A percentile compares a stretch with the other conserved stretches of the same genome.
Conservation (phyloP, 2,888 invertebrate species). For the Hedya salicella region DNA sequence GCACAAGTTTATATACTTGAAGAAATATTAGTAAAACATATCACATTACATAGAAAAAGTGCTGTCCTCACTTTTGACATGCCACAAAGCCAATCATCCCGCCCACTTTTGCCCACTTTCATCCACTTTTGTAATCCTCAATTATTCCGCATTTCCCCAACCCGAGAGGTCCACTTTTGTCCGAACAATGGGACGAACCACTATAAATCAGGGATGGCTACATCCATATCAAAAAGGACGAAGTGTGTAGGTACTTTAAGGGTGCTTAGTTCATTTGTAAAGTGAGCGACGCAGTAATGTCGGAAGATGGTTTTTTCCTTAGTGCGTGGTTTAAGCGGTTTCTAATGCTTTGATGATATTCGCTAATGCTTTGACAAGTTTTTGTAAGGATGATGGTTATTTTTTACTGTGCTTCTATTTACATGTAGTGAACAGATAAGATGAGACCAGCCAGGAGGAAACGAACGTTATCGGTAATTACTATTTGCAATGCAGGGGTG, state of each 20-base stretch:
- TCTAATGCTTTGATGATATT: slow-evolving; percentile 36
- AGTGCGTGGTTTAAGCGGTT: slow-evolving; percentile 37
- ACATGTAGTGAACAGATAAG: too few relatives aligned
- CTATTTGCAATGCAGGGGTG: too few relatives aligned
- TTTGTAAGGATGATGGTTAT: not conserved
- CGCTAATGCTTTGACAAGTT: slow-evolving; percentile 28
- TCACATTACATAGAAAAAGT: slow-evolving; percentile 17
- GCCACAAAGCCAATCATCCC: slow-evolving; percentile 31
- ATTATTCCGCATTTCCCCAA: slow-evolving; percentile 38
- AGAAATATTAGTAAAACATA: not conserved
- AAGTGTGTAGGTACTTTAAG: not conserved
- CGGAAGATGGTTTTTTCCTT: slow-evolving; percentile 35
- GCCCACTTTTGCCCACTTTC: slow-evolving; percentile 37
- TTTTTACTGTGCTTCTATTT: too few relatives aligned
- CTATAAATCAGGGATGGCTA: slow-evolving; percentile 34
- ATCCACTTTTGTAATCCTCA: slow-evolving; percentile 35
- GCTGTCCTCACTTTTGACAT: slow-evolving; percentile 24
- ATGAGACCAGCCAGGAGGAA: too few relatives aligned
- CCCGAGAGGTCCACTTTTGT: slow-evolving; percentile 41
- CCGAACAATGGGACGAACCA: slow-evolving; percentile 38
- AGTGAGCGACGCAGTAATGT: slow-evolving; percentile 15
- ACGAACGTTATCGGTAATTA: too few relatives aligned
- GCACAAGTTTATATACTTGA: too few relatives aligned
- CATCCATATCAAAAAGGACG: not conserved
- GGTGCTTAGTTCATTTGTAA: not conserved